Conservation (phyloP, 2,113 vertebrate genomes). For the Chaenogobius annularis region DNA sequence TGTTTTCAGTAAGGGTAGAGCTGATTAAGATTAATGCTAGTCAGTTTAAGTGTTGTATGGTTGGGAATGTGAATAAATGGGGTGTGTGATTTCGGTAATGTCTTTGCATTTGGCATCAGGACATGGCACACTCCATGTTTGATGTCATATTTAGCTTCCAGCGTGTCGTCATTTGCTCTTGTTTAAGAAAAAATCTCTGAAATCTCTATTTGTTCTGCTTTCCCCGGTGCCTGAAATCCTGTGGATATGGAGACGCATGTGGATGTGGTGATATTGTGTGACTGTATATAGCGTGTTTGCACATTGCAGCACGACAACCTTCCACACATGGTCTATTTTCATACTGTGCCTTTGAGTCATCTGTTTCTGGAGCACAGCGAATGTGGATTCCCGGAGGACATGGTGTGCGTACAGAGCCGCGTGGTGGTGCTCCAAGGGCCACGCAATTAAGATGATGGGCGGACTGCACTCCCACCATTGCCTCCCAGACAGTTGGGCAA, state of each 20-base stretch:
- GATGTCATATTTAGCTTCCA: slow-evolving; percentile 6
- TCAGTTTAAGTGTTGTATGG: slow-evolving; percentile 18
- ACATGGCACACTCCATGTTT: slow-evolving; percentile 9
- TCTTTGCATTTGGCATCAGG: slow-evolving; percentile 20
- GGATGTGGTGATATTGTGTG: slow-evolving; percentile 42
- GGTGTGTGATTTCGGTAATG: slow-evolving; percentile 22
- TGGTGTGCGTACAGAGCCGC: slow-evolving; percentile 56
- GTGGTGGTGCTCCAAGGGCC: slow-evolving; percentile 57
- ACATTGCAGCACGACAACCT: slow-evolving; percentile 53
- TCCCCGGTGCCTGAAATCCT: slow-evolving; percentile 18
- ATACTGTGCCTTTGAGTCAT: slow-evolving; percentile 75
- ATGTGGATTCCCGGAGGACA: slow-evolving; percentile 73
- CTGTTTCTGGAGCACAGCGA: slow-evolving; percentile 72
- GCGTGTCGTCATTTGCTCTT: slow-evolving; percentile 25
- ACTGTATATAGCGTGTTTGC: slow-evolving; percentile 50
- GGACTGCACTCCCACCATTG: slow-evolving; percentile 78
- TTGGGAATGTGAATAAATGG: slow-evolving; percentile 38
- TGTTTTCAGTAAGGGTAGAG: slow-evolving; percentile 13
- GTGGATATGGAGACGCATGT: slow-evolving; percentile 26
- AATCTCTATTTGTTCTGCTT: slow-evolving; percentile 20
- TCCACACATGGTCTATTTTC: slow-evolving; percentile 73
- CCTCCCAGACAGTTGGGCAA: slow-evolving; percentile 54
- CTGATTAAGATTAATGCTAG: slow-evolving; percentile 39
- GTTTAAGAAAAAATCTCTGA: slow-evolving; percentile 18
- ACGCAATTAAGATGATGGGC: slow-evolving; percentile 82